Conservation (phyloP, 2,797 vertebrate species). For the Ptychobarbus kaznakovi region DNA sequence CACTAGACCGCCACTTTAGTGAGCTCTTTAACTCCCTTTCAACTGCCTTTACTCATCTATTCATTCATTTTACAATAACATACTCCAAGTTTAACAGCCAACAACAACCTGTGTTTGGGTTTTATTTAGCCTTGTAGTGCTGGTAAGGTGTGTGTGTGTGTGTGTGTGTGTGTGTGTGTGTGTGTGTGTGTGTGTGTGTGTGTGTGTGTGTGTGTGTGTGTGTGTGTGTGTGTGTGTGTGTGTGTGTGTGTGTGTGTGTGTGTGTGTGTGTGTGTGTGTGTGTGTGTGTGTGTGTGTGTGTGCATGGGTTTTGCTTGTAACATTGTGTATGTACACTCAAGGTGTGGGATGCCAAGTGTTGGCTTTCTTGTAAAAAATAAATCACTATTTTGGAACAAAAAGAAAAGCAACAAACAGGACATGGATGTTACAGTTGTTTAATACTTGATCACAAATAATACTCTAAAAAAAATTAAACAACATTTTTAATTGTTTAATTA, state of each 20-base stretch:
- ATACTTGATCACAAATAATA: background rate
- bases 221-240: background rate
- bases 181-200: background rate
- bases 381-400: conserved; percentile 23
- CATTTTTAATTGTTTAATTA: background rate
- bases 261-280: background rate
- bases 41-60: conserved; percentile 45
- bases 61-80: conserved; percentile 49
- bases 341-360: conserved; percentile 10
- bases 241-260: background rate
- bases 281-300: background rate
- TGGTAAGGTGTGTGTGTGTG: background rate
- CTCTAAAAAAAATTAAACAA: background rate
- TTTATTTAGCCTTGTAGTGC: conserved; percentile 41
- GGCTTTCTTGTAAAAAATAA: conserved; percentile 28
- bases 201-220: background rate
- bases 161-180: background rate
- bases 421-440: background rate
- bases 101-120: conserved; percentile 40
- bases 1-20: conserved; percentile 45
- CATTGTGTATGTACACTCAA: background rate
- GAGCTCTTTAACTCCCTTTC: conserved; percentile 50
- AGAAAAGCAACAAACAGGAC: conserved; percentile 1
- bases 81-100: conserved; percentile 23
- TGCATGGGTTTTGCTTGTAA: background rate